Base-by-base conservation (phyloP, 2,113 vertebrate genomes). In the Neomonachus schauinslandi region DNA sequence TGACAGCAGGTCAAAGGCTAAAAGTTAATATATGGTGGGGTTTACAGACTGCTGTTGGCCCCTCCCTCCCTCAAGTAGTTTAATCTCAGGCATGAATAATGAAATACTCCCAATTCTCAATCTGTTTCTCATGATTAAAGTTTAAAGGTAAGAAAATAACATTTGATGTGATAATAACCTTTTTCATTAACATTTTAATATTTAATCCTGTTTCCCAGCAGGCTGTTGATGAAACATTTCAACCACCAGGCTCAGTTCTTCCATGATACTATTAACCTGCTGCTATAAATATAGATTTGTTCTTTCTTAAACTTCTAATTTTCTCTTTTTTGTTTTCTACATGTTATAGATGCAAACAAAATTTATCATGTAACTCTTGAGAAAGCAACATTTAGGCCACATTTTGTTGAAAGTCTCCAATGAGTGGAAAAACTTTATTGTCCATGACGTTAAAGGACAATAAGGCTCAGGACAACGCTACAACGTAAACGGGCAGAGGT, bases 61-160 rank as follows among this genome's bases (percentile, higher is more conserved):
- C 71, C 26, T 55, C 42, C 36, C 15, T 89, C 22, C 63, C 51
- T 71, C 24, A 46, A 49, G 16, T n/a, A 49, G 67, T 39, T 91
- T 89, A 53, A 95, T 51, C 65, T 74, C 36, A 89, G 26, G 8
- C 10, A 28, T 26, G 39, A 88, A 11, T n/a, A 74, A 76, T 49
- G 53, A 53, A 96, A 57, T 57, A 91, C 46, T 71, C 36, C 72
- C n/a, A 42, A n/a, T 53, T 96, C 53, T 88, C 71, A 74, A 88
- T 49, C 33, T 72, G 59, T 92, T 98, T 72, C 71, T 92, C 33
- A 89, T 86, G 5, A 76, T 59, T 88, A 85, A 95, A 94, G 65
- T 93, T 94, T 79, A 77, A 91, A 89, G 63, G 49, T 80, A 93
- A 91, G 85, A 86, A 90, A 95, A 88, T n/a, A 96, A 80, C 33